Evolutionary conservation across 2,113 vertebrate genomes (phyloP), one percentile per base, ranked within the genome.

Genomic region (Phaethornis superciliosus): DNA sequence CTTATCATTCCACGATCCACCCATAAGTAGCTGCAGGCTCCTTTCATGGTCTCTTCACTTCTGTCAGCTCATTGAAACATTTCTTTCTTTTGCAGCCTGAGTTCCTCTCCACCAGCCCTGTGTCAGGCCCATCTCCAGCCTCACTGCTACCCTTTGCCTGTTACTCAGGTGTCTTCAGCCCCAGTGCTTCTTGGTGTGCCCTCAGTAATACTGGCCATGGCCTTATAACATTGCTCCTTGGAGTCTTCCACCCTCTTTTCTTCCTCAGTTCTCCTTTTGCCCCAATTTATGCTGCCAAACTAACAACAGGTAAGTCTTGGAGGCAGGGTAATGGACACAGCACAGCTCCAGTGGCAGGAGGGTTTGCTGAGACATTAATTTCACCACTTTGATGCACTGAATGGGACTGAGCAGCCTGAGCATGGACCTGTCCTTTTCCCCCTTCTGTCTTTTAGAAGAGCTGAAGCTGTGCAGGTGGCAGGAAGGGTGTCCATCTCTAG

Each of bases 341-440:
- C 6, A 42, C 4, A 35, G 15, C 7, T 91, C 23, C 20, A 28
- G 9, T 65, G 52, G n/a, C 6, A 18, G 10, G n/a, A n/a, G 30
- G 55, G 15, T 76, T 72, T 42, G 11, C 16, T 2, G 0, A 22
- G 15, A 58, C 10, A 49, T 26, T 7, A 11, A 44, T 19, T 74
- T 79, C 11, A 44, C 18, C 15, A 54, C 9, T 21, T 85, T 65
- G 15, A 21, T 75, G 37, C 19, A 12, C 1, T 37, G 30, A 49
- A 63, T 20, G 5, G 26, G 42, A 30, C 13, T 18, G 21, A 54
- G 24, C 10, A 71, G n/a, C 37, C 9, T 22, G 35, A 54, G 23
- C 27, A 26, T 2, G n/a, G 18, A 49, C 4, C 3, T 0, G 1
- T 18, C 22, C 37, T 32, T 68, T 71, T 68, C 15, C 9, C 8